Percentiles rank a stretch among this genome's conserved stretches.
phyloP scores from a whole-genome alignment of 2,113 vertebrate species.

The Gymnorhina tibicen region DNA sequence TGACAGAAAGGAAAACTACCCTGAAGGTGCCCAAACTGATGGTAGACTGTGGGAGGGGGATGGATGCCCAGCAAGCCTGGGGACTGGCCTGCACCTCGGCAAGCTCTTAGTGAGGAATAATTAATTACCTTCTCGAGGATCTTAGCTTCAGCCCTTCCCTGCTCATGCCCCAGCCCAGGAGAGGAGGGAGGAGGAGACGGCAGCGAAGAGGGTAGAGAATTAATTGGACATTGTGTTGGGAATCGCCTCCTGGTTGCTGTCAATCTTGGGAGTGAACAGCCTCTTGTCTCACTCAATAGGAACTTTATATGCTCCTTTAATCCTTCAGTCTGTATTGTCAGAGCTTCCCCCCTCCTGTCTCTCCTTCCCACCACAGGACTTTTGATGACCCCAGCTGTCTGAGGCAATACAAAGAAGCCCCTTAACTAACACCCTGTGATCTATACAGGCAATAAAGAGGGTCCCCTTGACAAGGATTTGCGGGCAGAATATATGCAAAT shows the following conservation, averaged over 20 bases:
- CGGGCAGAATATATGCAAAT: constrained; percentile 60
- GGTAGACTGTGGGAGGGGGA: not conserved
- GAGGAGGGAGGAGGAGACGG: constrained; percentile 53
- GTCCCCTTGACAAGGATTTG: constrained; percentile 63
- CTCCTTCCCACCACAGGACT: constrained; percentile 60
- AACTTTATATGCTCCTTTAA: constrained; percentile 70
- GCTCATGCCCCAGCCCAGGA: constrained; percentile 50
- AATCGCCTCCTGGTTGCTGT: constrained; percentile 69
- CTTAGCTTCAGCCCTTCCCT: constrained; percentile 57
- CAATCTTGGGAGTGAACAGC: constrained; percentile 67
- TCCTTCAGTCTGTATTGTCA: constrained; percentile 67
- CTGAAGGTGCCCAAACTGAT: not conserved
- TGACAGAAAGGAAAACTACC: not conserved
- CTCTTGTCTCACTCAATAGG: constrained; percentile 73
- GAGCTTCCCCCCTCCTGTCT: constrained; percentile 61
- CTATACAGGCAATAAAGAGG: constrained; percentile 63
- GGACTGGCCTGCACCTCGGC: not conserved
- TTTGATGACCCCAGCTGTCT: constrained; percentile 67
- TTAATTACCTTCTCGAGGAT: constrained; percentile 64
- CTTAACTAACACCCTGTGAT: constrained; percentile 66
- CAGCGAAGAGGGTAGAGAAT: constrained; percentile 63
- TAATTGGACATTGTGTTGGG: constrained; percentile 72
- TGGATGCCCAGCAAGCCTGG: not conserved
- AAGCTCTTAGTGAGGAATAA: constrained; percentile 51
- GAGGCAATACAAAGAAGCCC: constrained; percentile 65